These are phyloP conservation scores for Cheumatopsyche charites DNA, from an alignment of 1,140 invertebrate genomes.

Conservation along the genomic window DNA sequence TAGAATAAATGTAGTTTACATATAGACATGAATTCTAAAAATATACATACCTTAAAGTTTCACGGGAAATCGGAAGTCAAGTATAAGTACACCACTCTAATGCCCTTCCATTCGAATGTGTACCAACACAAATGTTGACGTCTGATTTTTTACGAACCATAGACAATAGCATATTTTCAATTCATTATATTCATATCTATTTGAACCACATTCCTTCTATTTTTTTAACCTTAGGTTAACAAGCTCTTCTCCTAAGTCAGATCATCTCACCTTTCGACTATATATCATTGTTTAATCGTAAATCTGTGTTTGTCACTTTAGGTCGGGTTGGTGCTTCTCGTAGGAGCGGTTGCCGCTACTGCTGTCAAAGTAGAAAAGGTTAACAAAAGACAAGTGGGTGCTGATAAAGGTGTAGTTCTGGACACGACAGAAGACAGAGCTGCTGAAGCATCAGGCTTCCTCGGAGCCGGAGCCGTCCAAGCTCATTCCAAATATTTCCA, in stretches of 20 bases:
- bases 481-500: slow-evolving; percentile 61
- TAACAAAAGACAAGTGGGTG: slow-evolving; percentile 42
- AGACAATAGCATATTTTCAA: too few species aligned
- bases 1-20: too few species aligned
- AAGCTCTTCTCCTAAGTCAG: neutral
- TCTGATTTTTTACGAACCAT: too few species aligned
- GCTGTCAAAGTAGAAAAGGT: slow-evolving; percentile 30
- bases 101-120: too few species aligned
- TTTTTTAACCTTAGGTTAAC: neutral
- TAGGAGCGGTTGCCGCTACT: slow-evolving; percentile 1
- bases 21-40: too few species aligned
- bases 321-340: slow-evolving; percentile 28
- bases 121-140: too few species aligned
- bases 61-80: too few species aligned
- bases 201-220: neutral
- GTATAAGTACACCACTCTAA: too few species aligned
- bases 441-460: slow-evolving; percentile 45
- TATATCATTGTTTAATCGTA: neutral
- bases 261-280: neutral
- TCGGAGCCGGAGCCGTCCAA: slow-evolving; percentile 50
- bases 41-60: too few species aligned
- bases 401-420: slow-evolving; percentile 34
- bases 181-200: neutral
- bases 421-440: slow-evolving; percentile 38
- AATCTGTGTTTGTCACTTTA: neutral